Evolutionary conservation across 2,888 invertebrate species (phyloP).

Genomic region (Xestia ashworthii): DNA sequence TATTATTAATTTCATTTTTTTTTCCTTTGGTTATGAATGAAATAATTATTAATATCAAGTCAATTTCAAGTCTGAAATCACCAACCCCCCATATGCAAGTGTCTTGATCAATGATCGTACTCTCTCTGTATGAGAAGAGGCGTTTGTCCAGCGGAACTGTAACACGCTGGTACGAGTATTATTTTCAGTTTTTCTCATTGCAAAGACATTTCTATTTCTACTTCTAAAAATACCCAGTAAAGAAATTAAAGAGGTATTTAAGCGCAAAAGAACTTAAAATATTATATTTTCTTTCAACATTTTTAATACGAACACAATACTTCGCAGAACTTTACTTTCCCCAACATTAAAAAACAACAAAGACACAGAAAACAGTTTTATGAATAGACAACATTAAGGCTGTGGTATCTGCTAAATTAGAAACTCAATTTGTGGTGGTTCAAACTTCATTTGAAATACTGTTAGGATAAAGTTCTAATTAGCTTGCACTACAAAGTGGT

Average conservation of each 20-base stretch:
- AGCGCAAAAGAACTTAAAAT: slow-evolving; percentile 4
- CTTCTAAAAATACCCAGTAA: too few species aligned
- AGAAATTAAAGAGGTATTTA: not conserved
- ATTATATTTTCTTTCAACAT: slow-evolving; percentile 8
- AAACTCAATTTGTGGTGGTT: too few species aligned
- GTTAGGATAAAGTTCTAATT: too few species aligned
- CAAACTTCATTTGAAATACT: too few species aligned
- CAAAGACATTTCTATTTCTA: not conserved
- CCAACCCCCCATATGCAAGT: too few species aligned
- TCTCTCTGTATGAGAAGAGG: not conserved
- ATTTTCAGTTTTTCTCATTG: not conserved
- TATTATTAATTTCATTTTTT: too few species aligned
- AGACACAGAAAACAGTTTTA: slow-evolving; percentile 27
- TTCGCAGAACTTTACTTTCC: slow-evolving; percentile 8
- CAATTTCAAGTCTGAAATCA: too few species aligned
- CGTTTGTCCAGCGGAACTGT: not conserved
- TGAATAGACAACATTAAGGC: slow-evolving; percentile 58
- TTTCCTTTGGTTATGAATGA: too few species aligned
- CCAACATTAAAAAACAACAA: slow-evolving; percentile 15
- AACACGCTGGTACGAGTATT: not conserved
- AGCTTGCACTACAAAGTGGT: too few species aligned
- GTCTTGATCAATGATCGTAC: not conserved
- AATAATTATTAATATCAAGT: too few species aligned
- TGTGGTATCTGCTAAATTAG: too few species aligned
- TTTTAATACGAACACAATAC: slow-evolving; percentile 37